Base-by-base conservation (phyloP, 2,797 vertebrate genomes). In the Siniperca obscura region DNA sequence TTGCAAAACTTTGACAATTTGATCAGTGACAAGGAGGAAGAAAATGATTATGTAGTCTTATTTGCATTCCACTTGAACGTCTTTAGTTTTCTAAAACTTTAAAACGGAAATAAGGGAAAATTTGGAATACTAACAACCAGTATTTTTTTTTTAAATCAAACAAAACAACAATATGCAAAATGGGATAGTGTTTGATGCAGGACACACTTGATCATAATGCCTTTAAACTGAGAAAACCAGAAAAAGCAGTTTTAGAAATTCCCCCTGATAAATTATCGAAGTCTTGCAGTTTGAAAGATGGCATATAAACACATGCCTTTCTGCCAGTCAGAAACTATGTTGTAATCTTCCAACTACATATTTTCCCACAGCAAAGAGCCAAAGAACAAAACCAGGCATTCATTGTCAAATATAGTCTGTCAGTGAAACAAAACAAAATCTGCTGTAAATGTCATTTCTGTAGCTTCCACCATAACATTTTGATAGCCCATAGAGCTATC, bases 391-490 rank as follows among this genome's bases (percentile, higher is more conserved):
- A 81, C 42, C 53, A 70, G n/a, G 5, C 21, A 14, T 55, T 80
- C 44, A 46, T 55, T 56, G 76, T 60, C 44, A 82, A 72, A 67
- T 81, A 52, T 12, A 76, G 14, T 69, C 55, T 60, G 62, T 60
- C 56, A 50, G n/a, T 27, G 10, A 83, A 74, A 77, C 56, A 56
- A 81, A 89, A 80, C 75, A 61, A 85, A 85, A 83, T 81, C 59
- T 74, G 78, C 56, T 46, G 56, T 76, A 71, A 77, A 78, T 84
- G 10, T 81, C 7, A 72, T 82, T 80, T 64, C 48, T 79, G 62
- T 34, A 19, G 73, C 27, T 81, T 57, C 25, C 21, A 30, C 52
- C 5, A 16, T 67, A 83, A 77, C 46, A 55, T 80, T 84, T 82
- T 76, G 59, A 90, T 64, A 57, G 61, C 70, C 64, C 72, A 76